A percentile compares a stretch with the other conserved stretches of the same genome.
Conservation (phyloP, 2,797 vertebrate genomes). For the Adelosebastes latens region DNA sequence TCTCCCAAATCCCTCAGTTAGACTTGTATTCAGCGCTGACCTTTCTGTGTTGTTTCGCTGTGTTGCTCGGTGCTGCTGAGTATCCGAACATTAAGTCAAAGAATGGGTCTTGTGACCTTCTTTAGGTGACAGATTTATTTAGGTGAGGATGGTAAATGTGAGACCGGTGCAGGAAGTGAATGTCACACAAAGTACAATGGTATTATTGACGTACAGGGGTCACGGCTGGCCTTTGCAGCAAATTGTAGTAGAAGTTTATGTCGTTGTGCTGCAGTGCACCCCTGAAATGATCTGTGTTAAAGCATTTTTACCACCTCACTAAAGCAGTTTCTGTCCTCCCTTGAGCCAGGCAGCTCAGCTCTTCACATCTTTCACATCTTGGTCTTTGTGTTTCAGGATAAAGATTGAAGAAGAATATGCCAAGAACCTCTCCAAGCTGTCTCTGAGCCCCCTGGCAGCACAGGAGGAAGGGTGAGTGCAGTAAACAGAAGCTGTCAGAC, state of each 20-base stretch:
- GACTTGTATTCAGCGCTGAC: slow-evolving; percentile 5
- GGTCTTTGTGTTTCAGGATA: slow-evolving; percentile 85
- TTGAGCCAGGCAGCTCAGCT: slow-evolving; percentile 19
- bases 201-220: not conserved
- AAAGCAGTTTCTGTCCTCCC: not conserved
- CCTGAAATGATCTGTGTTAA: not conserved
- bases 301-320: not conserved
- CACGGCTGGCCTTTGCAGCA: not conserved
- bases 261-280: not conserved
- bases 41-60: slow-evolving; percentile 22
- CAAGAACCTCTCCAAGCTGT: slow-evolving; percentile 97
- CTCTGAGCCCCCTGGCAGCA: slow-evolving; percentile 92
- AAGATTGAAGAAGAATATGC: slow-evolving; percentile 99
- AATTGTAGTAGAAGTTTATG: not conserved
- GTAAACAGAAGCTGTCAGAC: not conserved
- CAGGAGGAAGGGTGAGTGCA: slow-evolving; percentile 95
- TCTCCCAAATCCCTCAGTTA: not conserved
- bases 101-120: slow-evolving; percentile 29
- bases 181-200: slow-evolving; percentile 3
- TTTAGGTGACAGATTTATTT: slow-evolving; percentile 44
- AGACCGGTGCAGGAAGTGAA: not conserved
- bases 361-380: slow-evolving; percentile 2
- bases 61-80: not conserved
- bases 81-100: slow-evolving; percentile 8
- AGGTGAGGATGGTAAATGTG: slow-evolving; percentile 48